Conservation (phyloP, 1,140 invertebrate species). For the Camponotus vicinus region DNA sequence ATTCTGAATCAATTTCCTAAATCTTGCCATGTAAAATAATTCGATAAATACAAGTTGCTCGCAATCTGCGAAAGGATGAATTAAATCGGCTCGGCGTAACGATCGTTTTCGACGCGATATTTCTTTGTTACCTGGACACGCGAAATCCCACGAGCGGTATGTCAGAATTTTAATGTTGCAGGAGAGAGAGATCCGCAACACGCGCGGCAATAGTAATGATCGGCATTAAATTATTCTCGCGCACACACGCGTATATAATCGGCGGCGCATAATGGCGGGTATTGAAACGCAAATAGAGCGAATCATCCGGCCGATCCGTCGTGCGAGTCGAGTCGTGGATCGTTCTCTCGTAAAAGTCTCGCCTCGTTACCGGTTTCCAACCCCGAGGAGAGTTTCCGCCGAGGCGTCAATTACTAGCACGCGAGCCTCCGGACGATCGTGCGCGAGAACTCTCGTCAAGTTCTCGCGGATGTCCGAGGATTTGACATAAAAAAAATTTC, state of each 20-base stretch:
- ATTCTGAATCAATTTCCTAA: not conserved
- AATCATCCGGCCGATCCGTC: slow-evolving; percentile 43
- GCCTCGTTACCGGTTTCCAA: slow-evolving; percentile 74
- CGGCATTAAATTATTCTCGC: slow-evolving; percentile 70
- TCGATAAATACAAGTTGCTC: slow-evolving; percentile 4
- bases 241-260: slow-evolving; percentile 51
- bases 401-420: slow-evolving; percentile 74
- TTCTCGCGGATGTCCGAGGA: slow-evolving; percentile 70
- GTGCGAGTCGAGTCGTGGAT: slow-evolving; percentile 46
- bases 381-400: slow-evolving; percentile 62
- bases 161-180: not conserved
- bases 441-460: slow-evolving; percentile 69
- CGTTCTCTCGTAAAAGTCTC: slow-evolving; percentile 63
- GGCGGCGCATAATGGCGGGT: slow-evolving; percentile 64
- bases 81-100: too few relatives aligned
- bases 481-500: slow-evolving; percentile 11
- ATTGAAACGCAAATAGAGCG: slow-evolving; percentile 71
- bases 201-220: slow-evolving; percentile 37
- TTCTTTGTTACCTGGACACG: not conserved
- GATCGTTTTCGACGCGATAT: slow-evolving; percentile 3
- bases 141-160: not conserved
- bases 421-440: slow-evolving; percentile 66
- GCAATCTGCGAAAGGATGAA: too few relatives aligned
- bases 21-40: not conserved
- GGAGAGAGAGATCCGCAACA: not conserved